A percentile compares a stretch with the other conserved stretches of the same genome.
These are phyloP conservation scores for Atta colombica DNA, from an alignment of 1,140 invertebrate genomes.

Conservation along the genomic window DNA sequence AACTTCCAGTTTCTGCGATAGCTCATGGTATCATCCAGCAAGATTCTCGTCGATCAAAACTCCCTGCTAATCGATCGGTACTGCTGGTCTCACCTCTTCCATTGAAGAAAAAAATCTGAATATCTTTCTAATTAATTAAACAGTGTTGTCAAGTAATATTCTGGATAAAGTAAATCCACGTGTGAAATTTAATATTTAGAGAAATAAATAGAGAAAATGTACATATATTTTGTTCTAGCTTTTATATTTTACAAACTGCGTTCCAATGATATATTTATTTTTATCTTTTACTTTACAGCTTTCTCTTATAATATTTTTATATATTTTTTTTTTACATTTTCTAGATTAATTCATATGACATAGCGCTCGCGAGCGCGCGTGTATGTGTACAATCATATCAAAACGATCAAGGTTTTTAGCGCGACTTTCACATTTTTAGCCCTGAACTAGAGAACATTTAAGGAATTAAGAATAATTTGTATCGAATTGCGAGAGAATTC, in stretches of 20 bases:
- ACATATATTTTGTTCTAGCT: background rate
- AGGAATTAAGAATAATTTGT: constrained; percentile 13
- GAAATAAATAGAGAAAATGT: background rate
- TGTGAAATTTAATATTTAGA: background rate
- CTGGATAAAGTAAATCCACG: background rate
- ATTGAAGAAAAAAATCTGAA: background rate
- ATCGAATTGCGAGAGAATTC: constrained; percentile 37
- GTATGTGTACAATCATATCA: background rate
- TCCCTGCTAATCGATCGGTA: background rate
- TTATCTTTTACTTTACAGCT: background rate
- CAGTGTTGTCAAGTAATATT: background rate
- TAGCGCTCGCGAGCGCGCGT: background rate
- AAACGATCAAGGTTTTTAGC: background rate
- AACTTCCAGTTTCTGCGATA: constrained; percentile 50
- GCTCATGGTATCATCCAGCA: background rate
- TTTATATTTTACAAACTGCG: background rate
- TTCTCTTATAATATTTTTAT: constrained; percentile 16
- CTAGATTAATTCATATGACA: background rate
- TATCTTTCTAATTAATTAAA: constrained; percentile 26
- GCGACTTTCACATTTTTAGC: constrained; percentile 1
- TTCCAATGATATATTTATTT: background rate
- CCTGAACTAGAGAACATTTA: constrained; percentile 1
- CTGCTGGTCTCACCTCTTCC: constrained; percentile 2
- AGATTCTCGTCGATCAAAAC: constrained; percentile 21
- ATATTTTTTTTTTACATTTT: background rate